Evolutionary conservation across 2,888 invertebrate genomes (phyloP), one percentile per base, ranked within the genome.

Genomic region (Amiota mariae): DNA sequence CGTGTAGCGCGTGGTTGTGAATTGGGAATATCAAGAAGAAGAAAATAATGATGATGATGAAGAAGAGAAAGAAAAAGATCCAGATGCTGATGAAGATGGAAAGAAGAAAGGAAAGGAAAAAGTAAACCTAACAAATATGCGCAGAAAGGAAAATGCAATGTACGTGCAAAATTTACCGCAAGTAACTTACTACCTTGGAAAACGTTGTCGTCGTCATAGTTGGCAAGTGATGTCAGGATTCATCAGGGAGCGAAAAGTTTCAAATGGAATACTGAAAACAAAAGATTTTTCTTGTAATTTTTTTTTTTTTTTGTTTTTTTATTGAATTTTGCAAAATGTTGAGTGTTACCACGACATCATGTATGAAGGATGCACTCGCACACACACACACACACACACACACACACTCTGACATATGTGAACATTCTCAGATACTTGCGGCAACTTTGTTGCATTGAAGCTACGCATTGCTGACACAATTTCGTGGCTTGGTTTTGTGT

Each of bases 251-350:
- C 36, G 36, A 36, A 36, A 36, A 36, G 36, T 36, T 36, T 36
- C 36, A 36, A 66, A 66, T 66, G 49, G 18, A 66, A 48, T 18
- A 66, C 66, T 73, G 78, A 85, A 85, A 85, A 83, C 82, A 85
- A 85, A 85, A 83, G 85, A 81, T 82, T 83, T 85, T 36, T 36
- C 36, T 36, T 36, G 36, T 36, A 2, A 3, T 24, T 24, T 1
- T 24, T 24, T 24, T 24, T 24, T 24, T 24, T n/a, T n/a, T n/a
- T 24, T 1, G 24, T 36, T 36, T 36, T 36, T 36, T 84, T 83
- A 83, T 83, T 83, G 85, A 83, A 83, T 83, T 84, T 81, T 79
- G 79, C 36, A 6, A 78, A 82, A 74, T 78, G 75, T 75, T 73
- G 75, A 36, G 63, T 63, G 63, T 36, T 36, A 63, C 63, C 63